A percentile compares a stretch with the other conserved stretches of the same genome.
phyloP scores from a whole-genome alignment of 2,888 invertebrate genomes.

The Trissoscelio sp. region DNA sequence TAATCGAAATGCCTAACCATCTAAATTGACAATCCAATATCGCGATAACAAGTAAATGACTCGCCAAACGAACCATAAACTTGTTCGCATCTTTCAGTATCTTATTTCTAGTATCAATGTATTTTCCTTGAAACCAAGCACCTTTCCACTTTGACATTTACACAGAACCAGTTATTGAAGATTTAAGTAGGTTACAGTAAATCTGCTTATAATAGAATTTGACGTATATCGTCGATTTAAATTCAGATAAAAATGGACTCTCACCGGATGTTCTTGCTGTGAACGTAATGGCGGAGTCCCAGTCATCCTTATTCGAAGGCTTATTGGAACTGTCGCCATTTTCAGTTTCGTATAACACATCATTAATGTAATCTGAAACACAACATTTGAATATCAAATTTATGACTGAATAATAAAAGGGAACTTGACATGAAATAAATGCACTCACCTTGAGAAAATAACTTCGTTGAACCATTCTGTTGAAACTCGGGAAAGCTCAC shows the following conservation, averaged over 20 bases:
- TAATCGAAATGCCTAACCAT: not conserved
- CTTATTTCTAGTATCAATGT: constrained; percentile 39
- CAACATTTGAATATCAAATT: constrained; percentile 1
- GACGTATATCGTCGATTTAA: constrained; percentile 5
- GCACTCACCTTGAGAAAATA: constrained; percentile 91
- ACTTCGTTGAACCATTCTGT: constrained; percentile 94
- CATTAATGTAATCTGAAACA: constrained; percentile 91
- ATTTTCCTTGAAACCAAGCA: constrained; percentile 37
- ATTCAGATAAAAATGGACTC: constrained; percentile 84
- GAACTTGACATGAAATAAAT: not conserved
- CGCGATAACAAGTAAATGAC: constrained; percentile 4
- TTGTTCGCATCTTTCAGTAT: constrained; percentile 17
- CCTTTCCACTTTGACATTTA: constrained; percentile 49
- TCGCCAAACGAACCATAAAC: constrained; percentile 18
- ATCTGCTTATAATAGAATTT: constrained; percentile 41
- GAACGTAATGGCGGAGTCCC: constrained; percentile 95
- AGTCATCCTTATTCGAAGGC: constrained; percentile 87
- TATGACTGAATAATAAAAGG: no score
- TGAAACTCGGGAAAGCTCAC: constrained; percentile 95
- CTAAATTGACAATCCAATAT: constrained; percentile 9
- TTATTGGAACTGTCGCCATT: constrained; percentile 85
- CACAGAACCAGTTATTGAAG: constrained; percentile 22
- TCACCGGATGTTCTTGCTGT: constrained; percentile 95
- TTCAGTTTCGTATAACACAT: constrained; percentile 89
- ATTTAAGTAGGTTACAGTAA: constrained; percentile 46